Base-by-base conservation (phyloP, 2,888 invertebrate species). In the Pinctada fucata region DNA sequence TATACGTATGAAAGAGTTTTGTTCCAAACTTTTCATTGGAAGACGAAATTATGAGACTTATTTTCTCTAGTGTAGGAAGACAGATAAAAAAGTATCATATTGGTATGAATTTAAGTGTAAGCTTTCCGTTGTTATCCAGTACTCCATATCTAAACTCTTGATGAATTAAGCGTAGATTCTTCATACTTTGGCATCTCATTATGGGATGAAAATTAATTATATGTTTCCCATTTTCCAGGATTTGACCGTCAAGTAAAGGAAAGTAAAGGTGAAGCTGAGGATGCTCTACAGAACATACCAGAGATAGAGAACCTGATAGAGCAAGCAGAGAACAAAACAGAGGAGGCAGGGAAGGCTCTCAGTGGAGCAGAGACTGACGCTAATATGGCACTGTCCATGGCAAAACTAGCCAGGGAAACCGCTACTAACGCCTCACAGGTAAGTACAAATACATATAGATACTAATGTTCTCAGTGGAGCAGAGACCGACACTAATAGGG, bases 201-300 rank as follows among this genome's bases (percentile, higher is more conserved):
- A 1, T 31, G 31, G 31, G 0, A 31, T 31, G 31, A 31, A 31
- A 31, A 31, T 31, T 0, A 58, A 10, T 58, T 58, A 58, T 58
- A 13, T 58, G 3, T 48, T 31, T 68, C 3, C 10, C 49, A 74
- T 73, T 77, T 49, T 71, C 3, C 85, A 92, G 92, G 96, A 91
- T 99, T 99, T 93, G 97, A 98, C 91, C 95, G 96, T 78, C 95
- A 97, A 93, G 97, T 98, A 0, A 95, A 96, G 84, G 95, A 95
- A 83, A 97, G 97, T 79, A 96, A 96, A 79, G 94, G 95, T 71
- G 95, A 95, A 83, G 98, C 99, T 0, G 94, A 95, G 67, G 94
- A 96, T 81, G 97, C 98, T 0, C 93, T 97, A 13, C 92, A 94
- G 81, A 95, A 95, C 81, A 95, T 98, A 31, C 95, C 95, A 0